Evolutionary conservation across 30 jellyfish, hydroid and myxozoan species (phyloP).

Genomic region (Cassiopea xamachana): DNA sequence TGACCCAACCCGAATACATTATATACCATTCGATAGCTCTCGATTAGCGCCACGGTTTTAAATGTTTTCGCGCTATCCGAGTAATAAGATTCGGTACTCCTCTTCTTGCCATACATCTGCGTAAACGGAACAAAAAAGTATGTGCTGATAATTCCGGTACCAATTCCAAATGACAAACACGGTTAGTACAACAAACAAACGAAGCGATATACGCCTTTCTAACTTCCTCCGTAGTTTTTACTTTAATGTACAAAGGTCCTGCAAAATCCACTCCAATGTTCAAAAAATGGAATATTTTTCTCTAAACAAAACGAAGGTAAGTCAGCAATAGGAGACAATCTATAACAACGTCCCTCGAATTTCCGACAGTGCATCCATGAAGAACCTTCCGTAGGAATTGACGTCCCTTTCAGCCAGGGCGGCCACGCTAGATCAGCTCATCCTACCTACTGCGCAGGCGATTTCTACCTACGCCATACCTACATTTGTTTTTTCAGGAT

Average conservation of each 20-base stretch:
- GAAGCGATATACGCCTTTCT: conserved; percentile 35
- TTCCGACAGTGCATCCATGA: background rate
- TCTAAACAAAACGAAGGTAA: background rate
- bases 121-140: conserved; percentile 27
- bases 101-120: conserved; percentile 56
- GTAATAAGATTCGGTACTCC: conserved; percentile 52
- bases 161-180: conserved; percentile 75
- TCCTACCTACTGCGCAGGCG: no score
- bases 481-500: no score
- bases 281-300: background rate
- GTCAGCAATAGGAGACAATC: background rate
- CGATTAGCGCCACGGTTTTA: background rate
- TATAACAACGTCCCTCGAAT: background rate
- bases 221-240: background rate
- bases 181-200: conserved; percentile 61
- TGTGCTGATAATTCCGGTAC: conserved; percentile 53
- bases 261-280: background rate
- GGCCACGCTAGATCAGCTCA: no score
- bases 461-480: no score
- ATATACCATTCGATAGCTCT: background rate
- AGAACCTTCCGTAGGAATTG: background rate
- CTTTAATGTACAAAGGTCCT: conserved; percentile 3
- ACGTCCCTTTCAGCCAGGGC: background rate
- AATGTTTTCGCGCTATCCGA: conserved; percentile 68
- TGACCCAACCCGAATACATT: conserved; percentile 56